Conservation (phyloP, 2,888 invertebrate species). For the Spisula solida region DNA sequence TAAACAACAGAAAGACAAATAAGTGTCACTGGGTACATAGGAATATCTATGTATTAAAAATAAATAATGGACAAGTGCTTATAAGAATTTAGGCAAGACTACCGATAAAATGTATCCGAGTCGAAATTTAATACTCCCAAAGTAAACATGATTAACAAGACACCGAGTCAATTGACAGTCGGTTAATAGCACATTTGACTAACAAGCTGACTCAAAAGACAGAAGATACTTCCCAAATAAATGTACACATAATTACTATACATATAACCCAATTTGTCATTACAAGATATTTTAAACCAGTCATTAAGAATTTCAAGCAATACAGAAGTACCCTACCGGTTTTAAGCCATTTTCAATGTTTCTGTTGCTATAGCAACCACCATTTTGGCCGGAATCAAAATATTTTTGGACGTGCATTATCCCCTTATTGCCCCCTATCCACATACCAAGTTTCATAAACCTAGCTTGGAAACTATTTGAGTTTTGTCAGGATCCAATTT, state of each 20-base stretch:
- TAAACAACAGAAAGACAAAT: conserved; percentile 2
- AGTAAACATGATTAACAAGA: background rate
- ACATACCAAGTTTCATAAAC: no score
- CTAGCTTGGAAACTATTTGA: no score
- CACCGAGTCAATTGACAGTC: background rate
- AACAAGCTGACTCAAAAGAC: background rate
- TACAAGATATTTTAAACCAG: no score
- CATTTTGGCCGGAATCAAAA: no score
- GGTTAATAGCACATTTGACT: conserved; percentile 9
- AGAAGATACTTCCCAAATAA: background rate
- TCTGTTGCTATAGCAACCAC: no score
- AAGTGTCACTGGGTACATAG: conserved; percentile 1
- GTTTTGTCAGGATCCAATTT: no score
- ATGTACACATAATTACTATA: background rate
- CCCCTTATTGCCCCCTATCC: no score
- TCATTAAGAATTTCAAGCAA: no score
- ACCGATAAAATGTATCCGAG: background rate
- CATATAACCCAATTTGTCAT: background rate
- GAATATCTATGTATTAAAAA: background rate
- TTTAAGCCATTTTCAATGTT: no score
- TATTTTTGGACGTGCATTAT: no score
- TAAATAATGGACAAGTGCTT: background rate
- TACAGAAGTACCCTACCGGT: no score
- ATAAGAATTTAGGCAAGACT: background rate
- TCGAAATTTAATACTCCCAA: background rate